These are phyloP conservation scores for Trachythela sp. DNA, from an alignment of 64 coral and sea anemone species.

Conservation along the genomic window DNA sequence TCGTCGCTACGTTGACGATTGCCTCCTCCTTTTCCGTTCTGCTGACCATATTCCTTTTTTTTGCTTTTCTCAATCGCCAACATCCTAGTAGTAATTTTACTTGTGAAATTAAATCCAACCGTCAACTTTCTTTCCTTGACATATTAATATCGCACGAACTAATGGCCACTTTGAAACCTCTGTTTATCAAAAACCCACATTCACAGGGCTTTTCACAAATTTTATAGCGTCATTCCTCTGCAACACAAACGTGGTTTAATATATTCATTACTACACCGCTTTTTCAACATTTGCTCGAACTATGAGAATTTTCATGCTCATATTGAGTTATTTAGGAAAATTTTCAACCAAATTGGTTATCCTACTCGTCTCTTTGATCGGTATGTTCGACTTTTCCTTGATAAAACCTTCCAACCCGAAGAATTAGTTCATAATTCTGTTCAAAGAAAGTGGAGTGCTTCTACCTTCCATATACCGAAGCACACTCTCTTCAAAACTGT, in stretches of 20 bases:
- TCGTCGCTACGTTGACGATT: not conserved
- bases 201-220: too few relatives aligned
- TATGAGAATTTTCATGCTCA: constrained; percentile 4
- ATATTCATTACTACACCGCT: too few relatives aligned
- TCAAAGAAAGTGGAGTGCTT: too few relatives aligned
- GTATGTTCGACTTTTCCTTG: not conserved
- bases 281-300: not conserved
- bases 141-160: too few relatives aligned
- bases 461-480: too few relatives aligned
- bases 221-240: too few relatives aligned
- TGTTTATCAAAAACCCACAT: too few relatives aligned
- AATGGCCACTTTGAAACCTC: too few relatives aligned
- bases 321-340: not conserved
- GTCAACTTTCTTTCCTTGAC: not conserved
- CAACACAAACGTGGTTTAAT: too few relatives aligned
- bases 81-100: not conserved
- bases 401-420: not conserved
- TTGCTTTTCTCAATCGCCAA: not conserved
- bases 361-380: not conserved
- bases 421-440: too few relatives aligned
- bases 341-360: constrained; percentile 15
- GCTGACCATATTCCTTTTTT: not conserved
- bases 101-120: not conserved
- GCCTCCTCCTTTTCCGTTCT: not conserved
- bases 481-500: too few relatives aligned